Conservation (phyloP, 2,113 vertebrate genomes). For the Calyptomena viridis region DNA sequence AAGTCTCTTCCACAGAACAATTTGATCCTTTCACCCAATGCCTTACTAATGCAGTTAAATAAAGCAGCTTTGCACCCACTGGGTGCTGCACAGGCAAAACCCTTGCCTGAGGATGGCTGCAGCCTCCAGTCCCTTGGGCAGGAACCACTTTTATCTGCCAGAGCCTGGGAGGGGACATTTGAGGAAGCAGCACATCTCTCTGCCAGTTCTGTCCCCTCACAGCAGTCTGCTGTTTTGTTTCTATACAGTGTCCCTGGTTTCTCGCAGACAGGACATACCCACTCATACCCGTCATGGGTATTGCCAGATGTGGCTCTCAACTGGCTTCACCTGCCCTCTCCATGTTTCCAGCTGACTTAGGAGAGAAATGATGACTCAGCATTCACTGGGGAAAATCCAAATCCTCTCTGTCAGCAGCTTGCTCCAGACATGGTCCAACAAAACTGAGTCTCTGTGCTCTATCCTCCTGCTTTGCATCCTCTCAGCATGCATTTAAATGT, state of each 20-base stretch:
- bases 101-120: not conserved
- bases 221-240: not conserved
- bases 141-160: not conserved
- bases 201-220: not conserved
- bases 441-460: not conserved
- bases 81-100: not conserved
- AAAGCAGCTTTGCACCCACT: not conserved
- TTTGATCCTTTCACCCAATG: not conserved
- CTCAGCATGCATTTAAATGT: not conserved
- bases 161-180: not conserved
- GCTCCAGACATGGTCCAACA: not conserved
- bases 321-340: not conserved
- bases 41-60: accelerated
- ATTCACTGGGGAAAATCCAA: not conserved
- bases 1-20: not conserved
- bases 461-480: not conserved
- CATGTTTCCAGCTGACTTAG: not conserved
- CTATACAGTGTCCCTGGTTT: not conserved
- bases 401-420: not conserved
- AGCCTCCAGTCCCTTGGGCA: not conserved
- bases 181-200: not conserved
- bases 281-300: accelerated
- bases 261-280: not conserved
- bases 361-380: not conserved
- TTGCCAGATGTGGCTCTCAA: accelerated